Percentiles rank a stretch among this genome's conserved stretches.
These are phyloP conservation scores for Molanna angustata DNA, from an alignment of 2,888 invertebrate genomes.

Conservation along the genomic window DNA sequence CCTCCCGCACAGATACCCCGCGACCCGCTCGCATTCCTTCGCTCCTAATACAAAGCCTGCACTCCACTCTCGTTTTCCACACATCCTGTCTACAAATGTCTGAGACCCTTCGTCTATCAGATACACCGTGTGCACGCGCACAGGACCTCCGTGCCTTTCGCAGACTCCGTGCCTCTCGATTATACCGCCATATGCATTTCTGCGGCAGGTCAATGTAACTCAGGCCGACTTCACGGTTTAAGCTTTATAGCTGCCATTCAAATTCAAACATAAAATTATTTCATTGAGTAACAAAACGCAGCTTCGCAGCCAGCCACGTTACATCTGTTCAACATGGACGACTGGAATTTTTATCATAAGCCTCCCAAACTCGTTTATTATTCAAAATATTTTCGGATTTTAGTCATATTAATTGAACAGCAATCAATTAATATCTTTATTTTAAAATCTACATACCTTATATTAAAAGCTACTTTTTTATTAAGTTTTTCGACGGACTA, in stretches of 20 bases:
- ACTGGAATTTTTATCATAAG: no score
- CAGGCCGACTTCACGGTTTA: slow-evolving; percentile 22
- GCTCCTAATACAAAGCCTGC: slow-evolving; percentile 17
- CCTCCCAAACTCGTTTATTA: no score
- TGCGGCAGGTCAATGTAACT: slow-evolving; percentile 26
- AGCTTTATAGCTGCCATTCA: slow-evolving; percentile 21
- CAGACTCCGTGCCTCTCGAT: slow-evolving; percentile 6
- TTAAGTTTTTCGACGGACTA: no score
- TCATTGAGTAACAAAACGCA: slow-evolving; percentile 16
- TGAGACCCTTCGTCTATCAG: slow-evolving; percentile 3
- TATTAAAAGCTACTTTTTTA: no score
- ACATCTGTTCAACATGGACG: background rate
- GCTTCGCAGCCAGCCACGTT: background rate
- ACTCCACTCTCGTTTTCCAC: slow-evolving; percentile 17
- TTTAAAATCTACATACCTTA: no score
- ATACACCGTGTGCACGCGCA: slow-evolving; percentile 2
- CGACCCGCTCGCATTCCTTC: slow-evolving; percentile 24
- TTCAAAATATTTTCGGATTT: no score
- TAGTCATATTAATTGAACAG: no score
- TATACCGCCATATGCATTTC: slow-evolving; percentile 15
- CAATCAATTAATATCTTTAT: no score
- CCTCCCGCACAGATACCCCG: slow-evolving; percentile 10
- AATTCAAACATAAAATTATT: slow-evolving; percentile 21
- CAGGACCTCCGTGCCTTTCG: slow-evolving; percentile 13
- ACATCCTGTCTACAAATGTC: slow-evolving; percentile 9